A percentile compares a stretch with the other conserved stretches of the same genome.
These are phyloP conservation scores for Campaea margaritaria DNA, from an alignment of 2,888 invertebrate species.

Conservation along the genomic window DNA sequence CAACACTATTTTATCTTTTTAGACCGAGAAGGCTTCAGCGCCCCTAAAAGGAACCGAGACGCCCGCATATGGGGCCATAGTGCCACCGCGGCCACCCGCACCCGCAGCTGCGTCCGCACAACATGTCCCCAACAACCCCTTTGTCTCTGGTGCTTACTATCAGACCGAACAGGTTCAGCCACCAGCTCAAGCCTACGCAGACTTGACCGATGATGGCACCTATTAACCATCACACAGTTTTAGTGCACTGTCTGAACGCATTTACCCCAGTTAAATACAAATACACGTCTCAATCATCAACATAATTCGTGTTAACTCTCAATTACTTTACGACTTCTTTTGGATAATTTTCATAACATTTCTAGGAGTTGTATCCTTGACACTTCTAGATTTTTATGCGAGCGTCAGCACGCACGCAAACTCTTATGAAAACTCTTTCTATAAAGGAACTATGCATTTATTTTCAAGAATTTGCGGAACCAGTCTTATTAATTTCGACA, in stretches of 20 bases:
- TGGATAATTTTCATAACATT: no score
- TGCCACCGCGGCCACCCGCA: slow-evolving; percentile 71
- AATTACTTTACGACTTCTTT: no score
- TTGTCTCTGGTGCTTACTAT: slow-evolving; percentile 86
- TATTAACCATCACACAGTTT: slow-evolving; percentile 52
- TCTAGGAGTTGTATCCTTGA: no score
- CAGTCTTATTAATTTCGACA: no score
- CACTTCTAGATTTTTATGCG: no score
- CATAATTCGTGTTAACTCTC: no score
- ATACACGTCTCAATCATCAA: no score
- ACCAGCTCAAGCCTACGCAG: slow-evolving; percentile 83
- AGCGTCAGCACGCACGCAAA: no score
- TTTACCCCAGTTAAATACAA: not conserved
- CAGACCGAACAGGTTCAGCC: slow-evolving; percentile 88
- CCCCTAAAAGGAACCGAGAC: slow-evolving; percentile 69
- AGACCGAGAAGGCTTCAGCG: slow-evolving; percentile 73
- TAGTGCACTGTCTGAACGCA: slow-evolving; percentile 21
- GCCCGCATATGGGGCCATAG: slow-evolving; percentile 73
- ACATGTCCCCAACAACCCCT: slow-evolving; percentile 86
- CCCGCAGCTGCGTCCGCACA: slow-evolving; percentile 84
- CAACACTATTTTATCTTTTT: slow-evolving; percentile 22
- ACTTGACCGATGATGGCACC: slow-evolving; percentile 71
- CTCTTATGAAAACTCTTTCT: no score
- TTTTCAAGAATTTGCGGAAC: no score
- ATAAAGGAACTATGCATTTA: no score